Conservation (phyloP, 2,113 vertebrate species). For the Chamaea fasciata region DNA sequence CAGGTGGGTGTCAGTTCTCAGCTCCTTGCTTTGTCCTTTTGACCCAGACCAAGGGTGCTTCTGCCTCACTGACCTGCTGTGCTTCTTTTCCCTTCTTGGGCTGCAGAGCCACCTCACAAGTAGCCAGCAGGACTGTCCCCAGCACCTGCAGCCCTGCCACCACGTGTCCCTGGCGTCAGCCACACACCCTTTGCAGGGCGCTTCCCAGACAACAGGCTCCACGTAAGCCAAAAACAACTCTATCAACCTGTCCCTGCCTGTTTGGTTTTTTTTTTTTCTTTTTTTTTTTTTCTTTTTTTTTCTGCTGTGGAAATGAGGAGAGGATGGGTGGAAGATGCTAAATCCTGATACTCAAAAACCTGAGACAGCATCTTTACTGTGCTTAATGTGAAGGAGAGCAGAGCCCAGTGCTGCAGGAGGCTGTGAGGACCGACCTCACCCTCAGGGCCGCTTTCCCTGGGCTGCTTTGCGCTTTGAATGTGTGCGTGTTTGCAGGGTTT, state of each 20-base stretch:
- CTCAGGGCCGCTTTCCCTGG: background rate
- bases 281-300: no score
- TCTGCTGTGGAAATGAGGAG: background rate
- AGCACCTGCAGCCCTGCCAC: background rate
- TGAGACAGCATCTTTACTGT: background rate
- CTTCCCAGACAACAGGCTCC: background rate
- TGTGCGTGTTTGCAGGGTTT: background rate
- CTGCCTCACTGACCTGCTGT: background rate
- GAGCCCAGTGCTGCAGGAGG: rapidly evolving
- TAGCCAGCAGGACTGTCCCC: background rate
- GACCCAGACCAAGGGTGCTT: rapidly evolving
- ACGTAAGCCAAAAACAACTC: background rate
- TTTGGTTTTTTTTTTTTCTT: no score
- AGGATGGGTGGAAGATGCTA: background rate
- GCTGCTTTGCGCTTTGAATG: background rate
- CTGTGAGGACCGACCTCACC: background rate
- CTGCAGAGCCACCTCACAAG: rapidly evolving
- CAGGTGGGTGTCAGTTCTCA: background rate
- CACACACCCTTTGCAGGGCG: rapidly evolving
- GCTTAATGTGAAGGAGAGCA: rapidly evolving
- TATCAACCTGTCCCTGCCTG: background rate
- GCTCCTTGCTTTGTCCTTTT: background rate
- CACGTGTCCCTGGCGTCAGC: rapidly evolving
- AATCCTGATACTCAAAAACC: background rate
- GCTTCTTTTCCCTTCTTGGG: background rate